A percentile compares a stretch with the other conserved stretches of the same genome.
Evolutionary conservation across 2,797 vertebrate species (phyloP).

Genomic region (Chloroceryle amazona): DNA sequence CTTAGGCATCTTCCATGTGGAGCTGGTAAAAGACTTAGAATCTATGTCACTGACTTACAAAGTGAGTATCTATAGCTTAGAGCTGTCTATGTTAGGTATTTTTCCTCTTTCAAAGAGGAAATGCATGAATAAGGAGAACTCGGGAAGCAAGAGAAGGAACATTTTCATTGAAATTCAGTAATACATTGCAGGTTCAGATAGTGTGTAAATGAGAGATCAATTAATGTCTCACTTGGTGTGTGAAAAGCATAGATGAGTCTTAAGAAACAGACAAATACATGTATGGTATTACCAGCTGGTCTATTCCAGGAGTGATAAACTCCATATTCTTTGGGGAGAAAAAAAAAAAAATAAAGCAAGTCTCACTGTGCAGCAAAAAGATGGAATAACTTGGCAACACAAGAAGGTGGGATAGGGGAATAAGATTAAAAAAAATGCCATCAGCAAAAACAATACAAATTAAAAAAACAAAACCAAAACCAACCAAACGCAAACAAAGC

Average conservation of each 20-base stretch:
- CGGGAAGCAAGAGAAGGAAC: not conserved
- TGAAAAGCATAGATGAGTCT: not conserved
- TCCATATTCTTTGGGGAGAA: not conserved
- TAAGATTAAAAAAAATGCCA: fast-evolving
- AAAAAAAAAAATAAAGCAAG: not conserved
- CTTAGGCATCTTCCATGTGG: not conserved
- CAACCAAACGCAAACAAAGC: not conserved
- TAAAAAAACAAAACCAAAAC: not conserved
- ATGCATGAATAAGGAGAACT: not conserved
- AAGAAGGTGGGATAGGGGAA: not conserved
- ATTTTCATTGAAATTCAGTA: not conserved
- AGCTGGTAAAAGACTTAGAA: not conserved
- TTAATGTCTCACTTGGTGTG: not conserved
- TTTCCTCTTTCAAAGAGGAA: not conserved
- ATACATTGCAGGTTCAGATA: fast-evolving
- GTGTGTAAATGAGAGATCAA: not conserved
- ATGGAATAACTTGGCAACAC: not conserved
- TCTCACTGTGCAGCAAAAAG: not conserved
- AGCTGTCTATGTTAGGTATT: not conserved
- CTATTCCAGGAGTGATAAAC: not conserved
- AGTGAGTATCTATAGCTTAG: not conserved
- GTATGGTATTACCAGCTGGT: not conserved
- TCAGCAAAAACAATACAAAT: not conserved
- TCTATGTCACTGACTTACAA: not conserved
- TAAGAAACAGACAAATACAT: not conserved